Evolutionary conservation across 30 jellyfish, hydroid and myxozoan genomes (phyloP), one percentile per base, ranked within the genome.

Genomic region (Aurelia aurita complex sp. Pacific): DNA sequence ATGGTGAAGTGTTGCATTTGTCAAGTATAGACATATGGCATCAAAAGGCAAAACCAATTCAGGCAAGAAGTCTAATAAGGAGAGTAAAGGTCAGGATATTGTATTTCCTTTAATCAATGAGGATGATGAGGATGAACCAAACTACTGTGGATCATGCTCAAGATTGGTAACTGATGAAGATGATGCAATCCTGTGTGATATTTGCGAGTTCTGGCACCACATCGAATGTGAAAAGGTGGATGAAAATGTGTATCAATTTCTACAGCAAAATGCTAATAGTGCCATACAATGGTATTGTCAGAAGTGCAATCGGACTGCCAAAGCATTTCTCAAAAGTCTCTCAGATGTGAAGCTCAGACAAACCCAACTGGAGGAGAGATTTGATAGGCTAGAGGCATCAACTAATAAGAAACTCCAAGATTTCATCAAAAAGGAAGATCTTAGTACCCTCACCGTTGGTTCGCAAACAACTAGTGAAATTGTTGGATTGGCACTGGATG

Each of bases 201-300:
- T 65, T 65, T 65, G 75, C 35, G 75, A 69, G 16, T 69, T 69
- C 63, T 69, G 80, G 80, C 80, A 69, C 61, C 80, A 69, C 80
- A 69, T 69, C 36, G 63, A 23, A 23, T 69, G 80, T 69, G 80
- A 69, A 38, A 69, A 69, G 63, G 63, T 69, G 80, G 64, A 69
- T 23, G 15, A 69, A 38, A 69, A 69, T 69, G 68, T 36, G 61
- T 69, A 18, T 29, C 61, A 69, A 69, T 69, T 69, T 38, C 63
- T 69, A 69, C 80, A 69, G 80, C 61, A 69, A 69, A 69, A 69
- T 69, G 63, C 80, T 38, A 69, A 69, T 29, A 69, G 80, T 38
- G 61, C 80, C 63, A 69, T 69, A 33, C 80, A 69, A 29, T 69
- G 80, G 61, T 69, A 38, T 38, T 69, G 80, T 69, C 80, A 69